Evolutionary conservation across 2,113 vertebrate species (phyloP).

Genomic region (Helogale parvula): DNA sequence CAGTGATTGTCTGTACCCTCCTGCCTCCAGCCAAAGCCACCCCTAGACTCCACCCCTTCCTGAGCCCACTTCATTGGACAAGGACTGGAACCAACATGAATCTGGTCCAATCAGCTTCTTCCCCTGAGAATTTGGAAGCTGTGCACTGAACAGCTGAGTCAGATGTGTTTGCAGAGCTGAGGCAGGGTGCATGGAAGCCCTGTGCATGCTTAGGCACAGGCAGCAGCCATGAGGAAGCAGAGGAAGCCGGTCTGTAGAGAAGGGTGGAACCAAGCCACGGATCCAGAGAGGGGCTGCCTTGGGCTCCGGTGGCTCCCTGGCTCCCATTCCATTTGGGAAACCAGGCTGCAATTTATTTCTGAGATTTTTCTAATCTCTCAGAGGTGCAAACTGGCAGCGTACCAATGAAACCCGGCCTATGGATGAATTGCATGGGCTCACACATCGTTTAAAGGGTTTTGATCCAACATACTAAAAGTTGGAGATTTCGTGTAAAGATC

Average conservation of each 20-base stretch:
- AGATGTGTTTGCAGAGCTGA: not conserved
- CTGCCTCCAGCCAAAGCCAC: too few species aligned
- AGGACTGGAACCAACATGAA: not conserved
- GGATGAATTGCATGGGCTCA: not conserved
- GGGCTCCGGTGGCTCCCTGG: not conserved
- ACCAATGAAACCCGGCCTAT: not conserved
- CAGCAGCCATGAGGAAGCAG: not conserved
- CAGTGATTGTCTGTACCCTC: not conserved
- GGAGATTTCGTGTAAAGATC: not conserved
- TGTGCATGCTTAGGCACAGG: rapidly evolving
- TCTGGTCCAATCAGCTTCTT: not conserved
- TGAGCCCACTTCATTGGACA: not conserved
- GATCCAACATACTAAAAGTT: not conserved
- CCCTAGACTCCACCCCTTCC: not conserved
- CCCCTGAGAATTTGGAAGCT: not conserved
- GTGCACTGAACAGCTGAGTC: not conserved
- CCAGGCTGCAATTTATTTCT: not conserved
- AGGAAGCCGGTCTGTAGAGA: not conserved
- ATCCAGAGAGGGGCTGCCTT: not conserved
- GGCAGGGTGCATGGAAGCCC: not conserved
- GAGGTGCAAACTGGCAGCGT: not conserved
- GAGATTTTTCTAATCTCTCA: not conserved
- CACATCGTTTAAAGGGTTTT: not conserved
- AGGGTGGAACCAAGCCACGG: not conserved
- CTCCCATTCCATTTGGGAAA: not conserved